Percentiles rank a stretch among this genome's conserved stretches.
Evolutionary conservation across 2,888 invertebrate species (phyloP).

Genomic region (Autographa gamma): DNA sequence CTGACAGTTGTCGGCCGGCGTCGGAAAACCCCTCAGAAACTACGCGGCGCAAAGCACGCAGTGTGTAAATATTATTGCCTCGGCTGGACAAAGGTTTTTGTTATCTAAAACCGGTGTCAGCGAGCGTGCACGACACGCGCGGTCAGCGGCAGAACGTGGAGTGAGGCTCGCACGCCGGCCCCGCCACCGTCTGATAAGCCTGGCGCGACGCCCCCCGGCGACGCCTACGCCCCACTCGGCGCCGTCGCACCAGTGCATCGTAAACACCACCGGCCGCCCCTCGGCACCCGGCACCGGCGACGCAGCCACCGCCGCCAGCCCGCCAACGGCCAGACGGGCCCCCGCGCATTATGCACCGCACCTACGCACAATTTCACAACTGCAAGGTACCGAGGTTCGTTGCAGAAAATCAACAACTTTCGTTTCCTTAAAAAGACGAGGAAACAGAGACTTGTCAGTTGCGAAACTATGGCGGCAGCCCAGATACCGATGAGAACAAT

Average conservation of each 20-base stretch:
- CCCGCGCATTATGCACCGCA: slow-evolving; percentile 81
- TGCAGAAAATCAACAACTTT: slow-evolving; percentile 84
- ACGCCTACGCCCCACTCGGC: slow-evolving; percentile 88
- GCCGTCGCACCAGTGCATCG: slow-evolving; percentile 82
- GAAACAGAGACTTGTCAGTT: slow-evolving; percentile 75
- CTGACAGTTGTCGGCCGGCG: slow-evolving; percentile 82
- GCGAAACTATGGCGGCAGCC: slow-evolving; percentile 80
- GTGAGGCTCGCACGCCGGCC: slow-evolving; percentile 88
- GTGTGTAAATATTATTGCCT: slow-evolving; percentile 86
- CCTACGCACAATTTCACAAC: slow-evolving; percentile 86
- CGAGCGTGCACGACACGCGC: slow-evolving; percentile 81
- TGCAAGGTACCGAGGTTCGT: slow-evolving; percentile 68
- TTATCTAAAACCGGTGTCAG: slow-evolving; percentile 86
- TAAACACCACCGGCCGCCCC: slow-evolving; percentile 83
- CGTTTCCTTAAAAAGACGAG: slow-evolving; percentile 86
- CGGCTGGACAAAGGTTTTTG: slow-evolving; percentile 88
- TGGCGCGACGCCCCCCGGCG: slow-evolving; percentile 89
- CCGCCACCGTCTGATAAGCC: slow-evolving; percentile 88
- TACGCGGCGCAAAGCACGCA: slow-evolving; percentile 80
- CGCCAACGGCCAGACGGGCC: slow-evolving; percentile 79
- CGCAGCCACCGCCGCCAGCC: slow-evolving; percentile 65
- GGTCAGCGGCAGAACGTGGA: slow-evolving; percentile 84
- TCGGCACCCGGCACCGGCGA: slow-evolving; percentile 72
- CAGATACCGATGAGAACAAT: slow-evolving; percentile 85
- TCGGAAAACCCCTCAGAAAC: slow-evolving; percentile 86